A percentile compares a stretch with the other conserved stretches of the same genome.
Evolutionary conservation across 2,113 vertebrate genomes (phyloP).

Genomic region (Toxotes chatareus): DNA sequence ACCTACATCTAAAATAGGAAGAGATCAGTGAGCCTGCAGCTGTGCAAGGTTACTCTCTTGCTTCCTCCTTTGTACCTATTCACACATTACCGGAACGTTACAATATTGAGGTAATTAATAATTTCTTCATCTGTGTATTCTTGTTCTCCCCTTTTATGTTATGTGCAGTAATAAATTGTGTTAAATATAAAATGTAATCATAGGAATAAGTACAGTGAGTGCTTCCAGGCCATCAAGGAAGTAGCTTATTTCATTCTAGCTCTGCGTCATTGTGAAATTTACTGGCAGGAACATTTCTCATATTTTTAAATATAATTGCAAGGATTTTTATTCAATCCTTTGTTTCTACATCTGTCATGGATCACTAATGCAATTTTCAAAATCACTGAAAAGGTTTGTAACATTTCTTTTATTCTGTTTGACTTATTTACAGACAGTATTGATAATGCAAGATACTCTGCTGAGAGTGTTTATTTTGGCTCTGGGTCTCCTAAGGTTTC

Average conservation of each 20-base stretch:
- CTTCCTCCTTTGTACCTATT: slow-evolving; percentile 51
- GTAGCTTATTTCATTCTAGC: slow-evolving; percentile 24
- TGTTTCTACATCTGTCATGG: neutral
- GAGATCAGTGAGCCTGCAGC: slow-evolving; percentile 38
- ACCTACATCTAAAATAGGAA: slow-evolving; percentile 75
- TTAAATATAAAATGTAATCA: neutral
- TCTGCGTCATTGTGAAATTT: slow-evolving; percentile 26
- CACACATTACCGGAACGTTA: neutral
- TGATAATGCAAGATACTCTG: slow-evolving; percentile 77
- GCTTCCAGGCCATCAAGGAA: slow-evolving; percentile 32
- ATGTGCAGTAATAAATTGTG: neutral
- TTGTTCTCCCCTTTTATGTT: neutral
- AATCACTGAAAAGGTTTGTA: slow-evolving; percentile 4
- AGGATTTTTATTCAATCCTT: rapidly evolving
- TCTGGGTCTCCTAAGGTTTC: slow-evolving; percentile 67
- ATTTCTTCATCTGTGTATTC: slow-evolving; percentile 37
- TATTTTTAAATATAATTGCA: neutral
- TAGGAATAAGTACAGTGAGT: slow-evolving; percentile 21
- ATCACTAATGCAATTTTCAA: neutral
- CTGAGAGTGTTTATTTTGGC: slow-evolving; percentile 71
- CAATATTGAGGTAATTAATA: slow-evolving; percentile 2
- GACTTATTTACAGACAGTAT: slow-evolving; percentile 33
- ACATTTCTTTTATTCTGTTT: neutral
- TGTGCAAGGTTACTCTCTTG: slow-evolving; percentile 39
- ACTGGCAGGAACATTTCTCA: neutral